These are phyloP conservation scores for Tonatia bakeri DNA, from an alignment of 2,113 vertebrate species.

Conservation along the genomic window DNA sequence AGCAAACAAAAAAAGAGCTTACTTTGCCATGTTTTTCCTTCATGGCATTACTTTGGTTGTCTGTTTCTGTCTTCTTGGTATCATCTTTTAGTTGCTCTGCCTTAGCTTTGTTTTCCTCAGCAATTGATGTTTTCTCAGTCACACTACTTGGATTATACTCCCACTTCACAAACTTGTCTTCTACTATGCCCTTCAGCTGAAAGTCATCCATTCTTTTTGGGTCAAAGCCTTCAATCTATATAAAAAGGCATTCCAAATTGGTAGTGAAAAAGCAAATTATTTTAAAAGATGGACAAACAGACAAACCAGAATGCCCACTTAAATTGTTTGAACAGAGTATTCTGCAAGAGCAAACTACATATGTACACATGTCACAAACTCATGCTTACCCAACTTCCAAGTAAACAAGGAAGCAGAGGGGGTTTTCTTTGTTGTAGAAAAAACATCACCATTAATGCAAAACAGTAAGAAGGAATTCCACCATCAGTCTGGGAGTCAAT, in stretches of 20 bases:
- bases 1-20: slow-evolving; percentile 73
- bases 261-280: slow-evolving; percentile 53
- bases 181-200: slow-evolving; percentile 89
- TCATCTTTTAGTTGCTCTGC: slow-evolving; percentile 83
- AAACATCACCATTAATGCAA: slow-evolving; percentile 99
- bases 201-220: slow-evolving; percentile 94
- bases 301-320: slow-evolving; percentile 62
- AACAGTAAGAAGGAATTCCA: slow-evolving; percentile 96
- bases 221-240: slow-evolving; percentile 94
- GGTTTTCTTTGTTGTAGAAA: slow-evolving; percentile 97
- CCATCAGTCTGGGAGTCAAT: slow-evolving; percentile 98
- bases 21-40: slow-evolving; percentile 89
- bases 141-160: slow-evolving; percentile 87
- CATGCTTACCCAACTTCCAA: slow-evolving; percentile 91
- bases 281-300: slow-evolving; percentile 14
- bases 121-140: slow-evolving; percentile 83
- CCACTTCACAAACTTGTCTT: slow-evolving; percentile 90
- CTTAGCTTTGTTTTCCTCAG: slow-evolving; percentile 85
- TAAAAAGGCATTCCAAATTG: slow-evolving; percentile 73
- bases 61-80: slow-evolving; percentile 79
- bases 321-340: slow-evolving; percentile 9
- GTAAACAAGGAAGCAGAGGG: slow-evolving; percentile 92
- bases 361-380: background rate
- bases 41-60: slow-evolving; percentile 78
- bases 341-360: slow-evolving; percentile 39